Evolutionary conservation across 2,888 invertebrate genomes (phyloP).

Genomic region (Hydrotaea cyrtoneurina): DNA sequence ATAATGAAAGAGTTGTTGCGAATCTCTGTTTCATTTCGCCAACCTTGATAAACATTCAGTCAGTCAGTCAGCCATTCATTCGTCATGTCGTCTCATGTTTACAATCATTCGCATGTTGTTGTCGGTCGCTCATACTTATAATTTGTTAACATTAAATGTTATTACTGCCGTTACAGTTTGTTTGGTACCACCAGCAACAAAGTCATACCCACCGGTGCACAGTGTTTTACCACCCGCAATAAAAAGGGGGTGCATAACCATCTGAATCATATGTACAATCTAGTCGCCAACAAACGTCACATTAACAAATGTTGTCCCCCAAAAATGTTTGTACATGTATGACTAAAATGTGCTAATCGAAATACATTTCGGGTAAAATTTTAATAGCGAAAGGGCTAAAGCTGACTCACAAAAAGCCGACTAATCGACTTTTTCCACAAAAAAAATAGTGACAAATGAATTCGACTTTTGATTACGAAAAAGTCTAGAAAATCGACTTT

Average conservation of each 20-base stretch:
- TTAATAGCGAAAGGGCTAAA: too few relatives aligned
- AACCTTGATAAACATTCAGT: conserved; percentile 20
- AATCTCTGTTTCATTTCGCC: conserved; percentile 17
- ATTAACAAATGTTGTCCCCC: too few relatives aligned
- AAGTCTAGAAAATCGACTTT: too few relatives aligned
- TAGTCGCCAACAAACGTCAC: too few relatives aligned
- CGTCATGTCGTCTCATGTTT: neutral
- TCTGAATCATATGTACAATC: neutral
- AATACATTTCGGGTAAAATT: too few relatives aligned
- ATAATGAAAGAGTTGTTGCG: neutral
- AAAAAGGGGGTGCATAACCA: too few relatives aligned
- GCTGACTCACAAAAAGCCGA: too few relatives aligned
- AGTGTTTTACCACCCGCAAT: neutral
- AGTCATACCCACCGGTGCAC: neutral
- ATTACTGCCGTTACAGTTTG: conserved; percentile 32
- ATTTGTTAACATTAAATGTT: conserved; percentile 58
- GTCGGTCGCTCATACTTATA: conserved; percentile 13
- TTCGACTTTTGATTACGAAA: too few relatives aligned
- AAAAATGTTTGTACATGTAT: too few relatives aligned
- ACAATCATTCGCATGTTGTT: conserved; percentile 26
- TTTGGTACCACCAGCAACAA: neutral
- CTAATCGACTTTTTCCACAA: too few relatives aligned
- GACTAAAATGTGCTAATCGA: too few relatives aligned
- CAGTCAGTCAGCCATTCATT: conserved; percentile 14
- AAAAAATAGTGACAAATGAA: too few relatives aligned